phyloP scores from a whole-genome alignment of 1,140 invertebrate genomes.

The Cyclargus thomasi region DNA sequence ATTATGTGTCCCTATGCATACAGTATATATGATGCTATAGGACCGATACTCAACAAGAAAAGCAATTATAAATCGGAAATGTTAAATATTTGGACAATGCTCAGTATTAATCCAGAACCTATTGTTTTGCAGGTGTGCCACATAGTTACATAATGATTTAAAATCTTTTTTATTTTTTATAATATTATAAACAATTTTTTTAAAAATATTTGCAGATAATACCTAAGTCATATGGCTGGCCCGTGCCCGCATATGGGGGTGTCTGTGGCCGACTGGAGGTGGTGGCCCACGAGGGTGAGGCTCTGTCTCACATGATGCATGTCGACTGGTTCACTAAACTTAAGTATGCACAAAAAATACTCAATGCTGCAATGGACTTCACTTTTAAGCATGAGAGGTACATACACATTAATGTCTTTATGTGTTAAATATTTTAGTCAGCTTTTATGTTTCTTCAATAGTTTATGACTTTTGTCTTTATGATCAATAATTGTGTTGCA shows the following conservation, averaged over 20 bases:
- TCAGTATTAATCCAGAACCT: conserved; percentile 63
- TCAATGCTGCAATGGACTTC: conserved; percentile 63
- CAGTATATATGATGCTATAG: conserved; percentile 49
- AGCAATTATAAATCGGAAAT: conserved; percentile 44
- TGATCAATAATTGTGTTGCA: conserved; percentile 31
- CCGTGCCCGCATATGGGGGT: conserved; percentile 57
- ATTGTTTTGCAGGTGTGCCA: conserved; percentile 56
- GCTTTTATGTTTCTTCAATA: no score
- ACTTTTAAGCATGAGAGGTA: conserved; percentile 68
- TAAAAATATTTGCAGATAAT: conserved; percentile 38
- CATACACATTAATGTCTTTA: neutral
- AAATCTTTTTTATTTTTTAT: no score
- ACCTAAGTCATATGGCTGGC: conserved; percentile 57
- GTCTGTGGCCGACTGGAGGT: conserved; percentile 63
- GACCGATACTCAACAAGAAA: conserved; percentile 38
- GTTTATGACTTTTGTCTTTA: neutral
- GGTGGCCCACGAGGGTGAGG: conserved; percentile 54
- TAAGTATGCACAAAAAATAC: conserved; percentile 52
- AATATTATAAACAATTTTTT: neutral
- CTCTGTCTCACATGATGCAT: conserved; percentile 43
- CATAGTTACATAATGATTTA: no score
- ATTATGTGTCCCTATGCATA: conserved; percentile 58
- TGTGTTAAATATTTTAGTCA: no score
- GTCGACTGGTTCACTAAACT: conserved; percentile 50
- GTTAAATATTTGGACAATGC: conserved; percentile 62